A percentile compares a stretch with the other conserved stretches of the same genome.
Conservation (phyloP, 2,113 vertebrate species). For the Empidonax alnorum region DNA sequence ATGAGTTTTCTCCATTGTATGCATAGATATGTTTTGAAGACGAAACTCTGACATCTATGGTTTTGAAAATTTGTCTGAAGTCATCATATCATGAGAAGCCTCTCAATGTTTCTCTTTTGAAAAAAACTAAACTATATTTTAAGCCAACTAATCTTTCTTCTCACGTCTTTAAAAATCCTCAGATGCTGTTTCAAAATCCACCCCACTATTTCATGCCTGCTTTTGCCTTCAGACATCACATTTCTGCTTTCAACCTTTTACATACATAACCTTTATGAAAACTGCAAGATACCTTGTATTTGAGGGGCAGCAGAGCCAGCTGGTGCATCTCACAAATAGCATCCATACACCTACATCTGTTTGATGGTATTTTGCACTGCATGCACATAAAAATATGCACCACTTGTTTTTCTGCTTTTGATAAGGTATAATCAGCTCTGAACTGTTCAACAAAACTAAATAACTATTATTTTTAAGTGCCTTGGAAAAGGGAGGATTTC, state of each 20-base stretch:
- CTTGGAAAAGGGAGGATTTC: not conserved
- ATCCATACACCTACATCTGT: constrained; percentile 55
- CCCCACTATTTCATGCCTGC: not conserved
- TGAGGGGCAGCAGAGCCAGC: constrained; percentile 46
- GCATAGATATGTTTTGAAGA: not conserved
- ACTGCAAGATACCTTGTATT: not conserved
- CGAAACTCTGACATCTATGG: not conserved
- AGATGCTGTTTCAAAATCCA: constrained; percentile 2
- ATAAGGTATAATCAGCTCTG: not conserved
- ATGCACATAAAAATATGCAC: not conserved
- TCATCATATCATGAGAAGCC: not conserved
- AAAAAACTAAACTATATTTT: not conserved
- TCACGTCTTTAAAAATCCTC: not conserved
- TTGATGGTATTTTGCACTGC: not conserved
- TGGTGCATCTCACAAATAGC: constrained; percentile 42
- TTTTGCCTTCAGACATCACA: constrained; percentile 26
- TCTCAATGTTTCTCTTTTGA: not conserved
- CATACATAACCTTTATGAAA: constrained; percentile 11
- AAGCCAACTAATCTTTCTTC: not conserved
- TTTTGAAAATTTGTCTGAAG: not conserved
- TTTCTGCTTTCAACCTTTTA: constrained; percentile 35
- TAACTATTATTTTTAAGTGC: not conserved
- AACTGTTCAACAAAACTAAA: not conserved
- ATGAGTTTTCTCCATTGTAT: not conserved
- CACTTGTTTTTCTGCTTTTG: not conserved